Percentiles rank a stretch among this genome's conserved stretches.
These are phyloP conservation scores for Bruchidius siliquastri DNA, from an alignment of 2,888 invertebrate genomes.

Conservation along the genomic window DNA sequence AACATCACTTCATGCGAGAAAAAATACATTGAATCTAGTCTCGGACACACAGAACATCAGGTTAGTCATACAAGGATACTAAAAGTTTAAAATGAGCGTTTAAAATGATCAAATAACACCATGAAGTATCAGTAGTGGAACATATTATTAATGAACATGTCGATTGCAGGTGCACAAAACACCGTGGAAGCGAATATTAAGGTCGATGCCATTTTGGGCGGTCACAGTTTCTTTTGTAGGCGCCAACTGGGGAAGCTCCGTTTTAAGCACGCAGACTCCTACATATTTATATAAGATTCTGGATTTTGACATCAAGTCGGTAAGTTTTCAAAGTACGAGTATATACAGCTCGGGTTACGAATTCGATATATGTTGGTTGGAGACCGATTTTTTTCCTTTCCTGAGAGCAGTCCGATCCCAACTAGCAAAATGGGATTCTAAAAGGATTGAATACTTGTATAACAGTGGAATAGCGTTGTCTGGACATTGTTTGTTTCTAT, in stretches of 20 bases:
- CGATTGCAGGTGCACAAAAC: slow-evolving; percentile 44
- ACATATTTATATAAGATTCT: slow-evolving; percentile 72
- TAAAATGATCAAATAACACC: no score
- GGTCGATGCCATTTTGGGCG: slow-evolving; percentile 72
- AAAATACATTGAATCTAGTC: slow-evolving; percentile 57
- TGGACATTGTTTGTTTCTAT: no score
- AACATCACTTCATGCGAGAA: slow-evolving; percentile 60
- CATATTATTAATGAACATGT: no score
- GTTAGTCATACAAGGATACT: slow-evolving; percentile 50
- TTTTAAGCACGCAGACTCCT: slow-evolving; percentile 75
- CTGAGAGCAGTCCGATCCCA: no score
- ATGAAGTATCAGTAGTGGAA: no score
- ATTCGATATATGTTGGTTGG: no score
- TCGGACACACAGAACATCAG: slow-evolving; percentile 34
- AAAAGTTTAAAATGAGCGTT: no score
- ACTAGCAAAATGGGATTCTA: no score
- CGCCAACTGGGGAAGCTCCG: slow-evolving; percentile 80
- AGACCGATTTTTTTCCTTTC: no score
- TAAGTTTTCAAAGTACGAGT: slow-evolving; percentile 41
- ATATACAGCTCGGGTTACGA: no score
- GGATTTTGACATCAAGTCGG: slow-evolving; percentile 65
- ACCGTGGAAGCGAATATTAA: slow-evolving; percentile 71
- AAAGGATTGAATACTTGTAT: no score
- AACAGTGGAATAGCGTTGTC: no score
- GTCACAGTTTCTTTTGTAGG: slow-evolving; percentile 67